A percentile compares a stretch with the other conserved stretches of the same genome.
Conservation (phyloP, 2,113 vertebrate genomes). For the Camelus bactrianus region DNA sequence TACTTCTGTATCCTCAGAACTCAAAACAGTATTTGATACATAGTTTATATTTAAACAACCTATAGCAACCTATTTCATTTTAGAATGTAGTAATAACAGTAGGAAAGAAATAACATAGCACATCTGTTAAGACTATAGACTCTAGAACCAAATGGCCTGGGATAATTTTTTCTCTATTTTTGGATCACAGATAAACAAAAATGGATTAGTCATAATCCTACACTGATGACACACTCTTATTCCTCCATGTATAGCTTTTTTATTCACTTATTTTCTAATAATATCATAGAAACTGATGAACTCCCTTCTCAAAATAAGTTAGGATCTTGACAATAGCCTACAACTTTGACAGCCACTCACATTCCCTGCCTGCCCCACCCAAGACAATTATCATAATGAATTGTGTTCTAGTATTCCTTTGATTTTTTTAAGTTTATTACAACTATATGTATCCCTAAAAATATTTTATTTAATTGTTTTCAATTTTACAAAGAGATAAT, state of each 20-base stretch:
- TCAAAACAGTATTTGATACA: not conserved
- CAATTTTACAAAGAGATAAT: not conserved
- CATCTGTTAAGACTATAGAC: not conserved
- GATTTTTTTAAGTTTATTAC: not conserved
- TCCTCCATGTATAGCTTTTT: not conserved
- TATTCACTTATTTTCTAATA: not conserved
- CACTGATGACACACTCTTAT: not conserved
- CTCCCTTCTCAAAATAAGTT: not conserved
- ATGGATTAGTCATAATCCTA: not conserved
- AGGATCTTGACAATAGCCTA: not conserved
- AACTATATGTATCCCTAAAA: not conserved
- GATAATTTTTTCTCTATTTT: not conserved
- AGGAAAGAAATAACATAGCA: not conserved
- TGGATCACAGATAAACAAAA: not conserved
- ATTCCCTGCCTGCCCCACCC: not conserved
- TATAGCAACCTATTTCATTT: not conserved
- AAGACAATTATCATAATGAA: not conserved
- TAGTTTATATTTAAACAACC: not conserved
- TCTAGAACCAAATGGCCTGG: not conserved
- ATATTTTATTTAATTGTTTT: not conserved
- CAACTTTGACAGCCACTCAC: not conserved
- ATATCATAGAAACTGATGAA: not conserved
- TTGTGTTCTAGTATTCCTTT: not conserved
- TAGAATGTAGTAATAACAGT: not conserved
- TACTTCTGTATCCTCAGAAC: not conserved